Evolutionary conservation across 2,797 vertebrate species (phyloP), one percentile per base, ranked within the genome.

Genomic region (Esox masquinongy): DNA sequence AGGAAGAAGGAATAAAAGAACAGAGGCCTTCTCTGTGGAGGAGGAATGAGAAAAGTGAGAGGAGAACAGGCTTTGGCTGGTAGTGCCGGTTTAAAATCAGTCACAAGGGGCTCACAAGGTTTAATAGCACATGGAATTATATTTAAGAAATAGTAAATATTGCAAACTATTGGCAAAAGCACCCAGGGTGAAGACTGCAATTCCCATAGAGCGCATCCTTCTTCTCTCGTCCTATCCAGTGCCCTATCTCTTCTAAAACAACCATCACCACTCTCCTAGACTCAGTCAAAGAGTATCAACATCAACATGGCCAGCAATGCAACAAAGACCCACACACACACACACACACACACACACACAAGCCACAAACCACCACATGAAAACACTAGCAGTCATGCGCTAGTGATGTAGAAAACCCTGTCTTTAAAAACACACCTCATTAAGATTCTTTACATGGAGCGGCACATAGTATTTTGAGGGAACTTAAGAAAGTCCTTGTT

Each of bases 21-120:
- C 67, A 81, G 81, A 85, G 68, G 73, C 50, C 72, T 29, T 72
- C 68, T 79, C 82, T 85, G 85, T 47, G 22, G 1, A 50, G 47
- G 77, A 64, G 67, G 26, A 70, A 1, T n/a, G 24, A 59, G n/a
- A 6, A 53, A 39, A 24, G n/a, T 29, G 31, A 70, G 43, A 34
- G 26, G 34, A 67, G n/a, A 71, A 26, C 24, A 49, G 69, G 14
- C 69, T 15, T 49, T 16, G 47, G 31, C 49, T 29, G 69, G 69
- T 26, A 49, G 34, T 63, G 72, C 2, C 59, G 61, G 56, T 22
- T 36, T 49, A 61, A 19, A 53, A 24, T 50, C 66, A 36, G 71
- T n/a, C 69, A 31, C 47, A 50, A 50, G 24, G 43, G 69, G 22
- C 31, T 69, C 17, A 22, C 53, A 59, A 22, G 53, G 56, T 71